Base-by-base conservation (phyloP, 2,113 vertebrate species). In the Cathartes aura region DNA sequence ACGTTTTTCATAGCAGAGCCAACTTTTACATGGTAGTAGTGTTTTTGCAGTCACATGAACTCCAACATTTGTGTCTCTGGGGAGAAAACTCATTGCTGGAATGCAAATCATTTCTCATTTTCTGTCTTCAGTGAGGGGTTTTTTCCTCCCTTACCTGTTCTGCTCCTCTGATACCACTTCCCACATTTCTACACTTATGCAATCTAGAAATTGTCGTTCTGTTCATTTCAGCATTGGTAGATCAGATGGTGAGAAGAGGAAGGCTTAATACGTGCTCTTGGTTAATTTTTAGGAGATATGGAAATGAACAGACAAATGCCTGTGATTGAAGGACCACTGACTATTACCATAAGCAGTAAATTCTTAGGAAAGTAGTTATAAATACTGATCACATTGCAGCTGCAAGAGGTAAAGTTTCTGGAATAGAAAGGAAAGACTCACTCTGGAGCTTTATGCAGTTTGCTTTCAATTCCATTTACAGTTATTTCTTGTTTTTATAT, bases 401-500 rank as follows among this genome's bases (percentile, higher is more conserved):
- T 78, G 23, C 16, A 22, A 82, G 80, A 97, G 95, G 82, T 66
- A 56, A 93, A 86, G 67, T 66, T 93, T 75, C 75, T 94, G 95
- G 87, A 95, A 85, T 1, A 18, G 73, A 68, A 92, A 95, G 50
- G 66, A 93, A 64, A 91, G 73, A 64, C 76, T 90, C 68, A 34
- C 70, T 85, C 87, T 82, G 63, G n/a, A 66, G 83, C 95, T 96
- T 95, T 87, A 94, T 96, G 67, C 74, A 71, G 88, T 90, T 97
- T 95, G 36, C 93, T 95, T 97, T 95, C 97, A 82, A 62, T 91
- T 92, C 91, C 95, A 92, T 82, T 97, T 97, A 97, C 94, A 87
- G 89, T 89, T 98, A 96, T 87, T 96, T 92, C 96, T 97, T 96
- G 76, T 1, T 82, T 98, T 98, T 89, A 94, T 87, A 92, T 89